phyloP scores from a whole-genome alignment of 2,113 vertebrate species.

The Cettia cetti region DNA sequence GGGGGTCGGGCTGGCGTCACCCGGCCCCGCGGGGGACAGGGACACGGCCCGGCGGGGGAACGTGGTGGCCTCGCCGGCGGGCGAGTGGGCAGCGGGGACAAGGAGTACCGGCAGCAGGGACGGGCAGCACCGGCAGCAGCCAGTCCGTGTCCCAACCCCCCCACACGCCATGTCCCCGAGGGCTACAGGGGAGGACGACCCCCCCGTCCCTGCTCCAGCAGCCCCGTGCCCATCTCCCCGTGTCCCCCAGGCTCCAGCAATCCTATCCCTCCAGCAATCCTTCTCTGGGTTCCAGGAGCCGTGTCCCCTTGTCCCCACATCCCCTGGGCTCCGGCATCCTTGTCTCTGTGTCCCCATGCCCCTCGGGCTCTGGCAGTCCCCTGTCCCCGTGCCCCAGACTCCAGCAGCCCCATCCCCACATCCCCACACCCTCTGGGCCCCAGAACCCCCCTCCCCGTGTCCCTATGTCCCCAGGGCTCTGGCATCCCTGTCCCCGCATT shows the following conservation, averaged over 20 bases:
- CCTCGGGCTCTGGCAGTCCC: background rate
- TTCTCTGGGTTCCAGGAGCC: background rate
- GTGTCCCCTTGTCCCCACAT: background rate
- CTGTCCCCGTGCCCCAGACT: background rate
- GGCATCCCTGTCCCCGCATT: accelerated
- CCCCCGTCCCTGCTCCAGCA: background rate
- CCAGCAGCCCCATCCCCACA: background rate
- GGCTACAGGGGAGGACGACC: background rate
- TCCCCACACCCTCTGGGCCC: background rate
- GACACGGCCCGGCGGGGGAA: background rate
- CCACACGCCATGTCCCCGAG: background rate
- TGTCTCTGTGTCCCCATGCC: background rate
- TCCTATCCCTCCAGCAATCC: no score
- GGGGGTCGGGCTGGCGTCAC: background rate
- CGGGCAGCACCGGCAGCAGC: background rate
- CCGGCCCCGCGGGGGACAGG: background rate
- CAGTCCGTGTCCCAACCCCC: background rate
- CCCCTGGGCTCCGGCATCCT: accelerated
- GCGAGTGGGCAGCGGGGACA: background rate
- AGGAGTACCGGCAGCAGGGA: background rate
- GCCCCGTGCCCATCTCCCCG: background rate
- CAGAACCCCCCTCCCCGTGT: background rate
- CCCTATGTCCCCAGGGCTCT: accelerated
- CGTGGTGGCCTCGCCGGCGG: no score
- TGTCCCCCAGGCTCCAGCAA: background rate